Conservation (phyloP, 2,888 invertebrate species). For the Athrips mouffetella region DNA sequence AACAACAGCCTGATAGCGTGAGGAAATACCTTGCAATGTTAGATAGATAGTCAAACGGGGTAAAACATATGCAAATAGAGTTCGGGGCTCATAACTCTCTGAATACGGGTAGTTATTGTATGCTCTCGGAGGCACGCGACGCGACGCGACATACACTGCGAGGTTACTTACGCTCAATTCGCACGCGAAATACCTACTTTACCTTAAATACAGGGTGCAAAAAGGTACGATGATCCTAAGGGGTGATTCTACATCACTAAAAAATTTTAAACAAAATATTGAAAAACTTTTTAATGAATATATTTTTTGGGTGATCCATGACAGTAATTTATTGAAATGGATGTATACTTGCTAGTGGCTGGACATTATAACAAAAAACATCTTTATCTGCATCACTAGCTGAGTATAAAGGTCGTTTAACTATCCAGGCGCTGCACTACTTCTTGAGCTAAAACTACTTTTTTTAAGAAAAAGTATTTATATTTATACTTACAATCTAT, state of each 20-base stretch:
- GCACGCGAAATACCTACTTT: slow-evolving; percentile 8
- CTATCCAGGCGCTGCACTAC: no score
- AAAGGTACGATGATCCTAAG: no score
- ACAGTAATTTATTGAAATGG: no score
- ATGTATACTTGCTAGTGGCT: no score
- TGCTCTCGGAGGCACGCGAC: slow-evolving; percentile 8
- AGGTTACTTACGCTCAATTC: slow-evolving; percentile 3
- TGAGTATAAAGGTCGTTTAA: no score
- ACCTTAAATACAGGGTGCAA: no score
- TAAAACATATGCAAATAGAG: slow-evolving; percentile 12
- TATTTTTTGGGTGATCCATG: no score
- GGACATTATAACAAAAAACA: no score
- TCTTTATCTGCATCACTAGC: no score
- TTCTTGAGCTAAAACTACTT: no score
- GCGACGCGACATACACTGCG: slow-evolving; percentile 9
- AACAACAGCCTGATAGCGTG: background rate
- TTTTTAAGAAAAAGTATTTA: no score
- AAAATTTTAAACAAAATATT: background rate
- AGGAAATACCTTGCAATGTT: background rate
- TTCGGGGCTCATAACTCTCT: slow-evolving; percentile 10
- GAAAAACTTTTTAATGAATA: background rate
- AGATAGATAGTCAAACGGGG: slow-evolving; percentile 4
- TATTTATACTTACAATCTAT: no score
- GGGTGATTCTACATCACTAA: background rate
- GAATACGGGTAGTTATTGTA: slow-evolving; percentile 1